Percentiles rank a stretch among this genome's conserved stretches.
Conservation (phyloP, 2,113 vertebrate genomes). For the Lophius piscatorius region DNA sequence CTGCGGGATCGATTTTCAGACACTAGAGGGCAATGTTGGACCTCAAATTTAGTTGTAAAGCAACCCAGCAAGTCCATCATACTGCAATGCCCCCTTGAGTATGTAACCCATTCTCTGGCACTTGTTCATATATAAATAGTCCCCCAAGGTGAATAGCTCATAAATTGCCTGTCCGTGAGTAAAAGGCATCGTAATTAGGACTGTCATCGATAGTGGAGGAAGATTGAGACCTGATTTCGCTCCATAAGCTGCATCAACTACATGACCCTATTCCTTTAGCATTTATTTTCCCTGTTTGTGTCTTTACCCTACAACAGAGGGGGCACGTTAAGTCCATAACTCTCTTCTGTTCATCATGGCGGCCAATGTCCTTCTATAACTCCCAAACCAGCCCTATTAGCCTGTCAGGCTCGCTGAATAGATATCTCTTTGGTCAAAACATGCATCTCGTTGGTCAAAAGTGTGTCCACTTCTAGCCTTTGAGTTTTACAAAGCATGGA, state of each 20-base stretch:
- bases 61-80: slow-evolving; percentile 37
- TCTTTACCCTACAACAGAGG: slow-evolving; percentile 32
- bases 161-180: slow-evolving; percentile 52
- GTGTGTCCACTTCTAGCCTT: slow-evolving; percentile 43
- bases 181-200: slow-evolving; percentile 56
- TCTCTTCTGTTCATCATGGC: slow-evolving; percentile 40
- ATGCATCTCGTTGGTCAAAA: slow-evolving; percentile 27
- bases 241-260: not conserved
- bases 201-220: slow-evolving; percentile 44
- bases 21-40: slow-evolving; percentile 70
- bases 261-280: slow-evolving; percentile 28
- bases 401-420: slow-evolving; percentile 31
- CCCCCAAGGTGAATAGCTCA: slow-evolving; percentile 66
- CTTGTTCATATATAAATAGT: slow-evolving; percentile 66
- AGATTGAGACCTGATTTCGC: slow-evolving; percentile 39
- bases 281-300: slow-evolving; percentile 30
- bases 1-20: not conserved
- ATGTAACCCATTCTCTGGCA: slow-evolving; percentile 48
- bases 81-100: slow-evolving; percentile 49
- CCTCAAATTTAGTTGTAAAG: slow-evolving; percentile 24
- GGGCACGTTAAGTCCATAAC: slow-evolving; percentile 41
- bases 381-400: slow-evolving; percentile 38
- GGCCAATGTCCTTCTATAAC: slow-evolving; percentile 8
- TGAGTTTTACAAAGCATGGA: slow-evolving; percentile 22
- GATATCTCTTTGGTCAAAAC: slow-evolving; percentile 28